These are phyloP conservation scores for Epistrophella euchroma DNA, from an alignment of 2,888 invertebrate species.

Conservation along the genomic window DNA sequence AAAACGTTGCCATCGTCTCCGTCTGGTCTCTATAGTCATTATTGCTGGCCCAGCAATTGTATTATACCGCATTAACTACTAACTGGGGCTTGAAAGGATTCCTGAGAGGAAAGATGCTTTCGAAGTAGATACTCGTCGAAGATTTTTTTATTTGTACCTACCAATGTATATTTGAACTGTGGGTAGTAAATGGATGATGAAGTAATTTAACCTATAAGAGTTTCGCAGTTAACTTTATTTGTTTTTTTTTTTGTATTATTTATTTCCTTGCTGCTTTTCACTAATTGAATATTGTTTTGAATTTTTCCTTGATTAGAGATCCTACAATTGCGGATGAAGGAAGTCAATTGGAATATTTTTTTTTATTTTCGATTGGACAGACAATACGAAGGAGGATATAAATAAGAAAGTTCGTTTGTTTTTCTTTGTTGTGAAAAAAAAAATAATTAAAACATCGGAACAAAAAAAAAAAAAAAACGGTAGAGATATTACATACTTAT, in stretches of 20 bases:
- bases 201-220: conserved; percentile 34
- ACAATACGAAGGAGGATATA: not conserved
- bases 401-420: not conserved
- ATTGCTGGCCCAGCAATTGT: conserved; percentile 40
- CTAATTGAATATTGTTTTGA: conserved; percentile 24
- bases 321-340: not conserved
- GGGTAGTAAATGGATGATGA: conserved; percentile 27
- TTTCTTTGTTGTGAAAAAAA: too few relatives aligned
- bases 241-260: conserved; percentile 9
- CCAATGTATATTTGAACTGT: conserved; percentile 10
- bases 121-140: conserved; percentile 7
- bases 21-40: conserved; percentile 4
- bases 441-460: too few relatives aligned
- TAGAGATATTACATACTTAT: too few relatives aligned
- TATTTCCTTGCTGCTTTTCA: not conserved
- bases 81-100: conserved; percentile 57
- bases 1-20: conserved; percentile 8
- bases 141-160: not conserved
- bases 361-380: not conserved
- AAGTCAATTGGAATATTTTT: conserved; percentile 33
- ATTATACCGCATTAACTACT: conserved; percentile 71
- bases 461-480: too few relatives aligned
- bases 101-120: not conserved
- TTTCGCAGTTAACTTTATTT: not conserved
- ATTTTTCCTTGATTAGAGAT: conserved; percentile 33